phyloP scores from a whole-genome alignment of 2,113 vertebrate species.

The Hydrolagus affinis region DNA sequence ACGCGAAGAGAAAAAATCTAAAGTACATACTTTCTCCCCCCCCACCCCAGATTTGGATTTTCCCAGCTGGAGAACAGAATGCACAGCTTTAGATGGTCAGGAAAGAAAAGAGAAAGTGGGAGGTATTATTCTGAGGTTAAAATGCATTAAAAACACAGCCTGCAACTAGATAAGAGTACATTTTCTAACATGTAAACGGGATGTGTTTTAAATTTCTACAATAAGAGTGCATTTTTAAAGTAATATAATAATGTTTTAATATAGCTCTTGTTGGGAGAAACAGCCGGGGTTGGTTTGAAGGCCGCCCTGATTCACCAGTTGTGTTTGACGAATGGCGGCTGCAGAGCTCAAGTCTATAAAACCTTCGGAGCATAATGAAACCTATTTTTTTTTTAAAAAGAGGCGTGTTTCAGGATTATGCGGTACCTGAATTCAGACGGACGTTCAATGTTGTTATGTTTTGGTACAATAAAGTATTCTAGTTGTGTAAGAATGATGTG shows the following conservation, averaged over 20 bases:
- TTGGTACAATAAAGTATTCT: conserved; percentile 31
- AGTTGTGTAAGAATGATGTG: conserved; percentile 20
- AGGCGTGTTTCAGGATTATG: conserved; percentile 24
- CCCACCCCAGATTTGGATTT: no score
- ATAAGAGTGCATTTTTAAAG: conserved; percentile 3
- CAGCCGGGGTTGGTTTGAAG: background rate
- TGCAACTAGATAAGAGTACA: background rate
- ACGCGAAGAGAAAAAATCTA: no score
- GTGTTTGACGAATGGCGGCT: background rate
- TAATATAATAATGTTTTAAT: conserved; percentile 9
- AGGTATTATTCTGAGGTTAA: background rate
- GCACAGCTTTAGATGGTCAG: background rate
- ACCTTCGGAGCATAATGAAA: background rate
- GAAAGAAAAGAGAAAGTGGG: background rate
- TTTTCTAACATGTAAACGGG: conserved; percentile 12
- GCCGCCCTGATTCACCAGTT: background rate
- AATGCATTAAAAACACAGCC: conserved; percentile 16
- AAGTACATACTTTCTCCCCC: no score
- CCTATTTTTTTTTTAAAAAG: background rate
- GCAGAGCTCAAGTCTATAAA: conserved; percentile 7
- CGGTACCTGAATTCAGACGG: conserved; percentile 13
- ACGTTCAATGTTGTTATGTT: conserved; percentile 24
- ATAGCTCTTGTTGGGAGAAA: background rate
- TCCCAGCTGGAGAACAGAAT: no score
- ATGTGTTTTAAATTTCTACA: conserved; percentile 4